These are phyloP conservation scores for Enchytraeus crypticus DNA, from an alignment of 2,888 invertebrate species.

Conservation along the genomic window DNA sequence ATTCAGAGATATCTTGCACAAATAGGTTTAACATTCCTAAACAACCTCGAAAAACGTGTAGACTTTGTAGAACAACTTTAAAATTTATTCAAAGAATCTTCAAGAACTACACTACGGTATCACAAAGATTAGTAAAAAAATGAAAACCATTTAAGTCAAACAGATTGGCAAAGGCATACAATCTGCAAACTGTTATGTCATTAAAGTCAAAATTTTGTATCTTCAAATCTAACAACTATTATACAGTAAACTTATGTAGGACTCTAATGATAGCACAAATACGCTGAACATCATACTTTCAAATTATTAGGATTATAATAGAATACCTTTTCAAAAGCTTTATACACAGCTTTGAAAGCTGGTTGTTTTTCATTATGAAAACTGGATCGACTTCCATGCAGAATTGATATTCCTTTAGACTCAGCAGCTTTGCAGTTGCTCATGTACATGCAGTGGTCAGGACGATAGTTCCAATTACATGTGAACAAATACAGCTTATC, in stretches of 20 bases:
- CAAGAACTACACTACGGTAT: too few relatives aligned
- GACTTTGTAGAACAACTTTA: too few relatives aligned
- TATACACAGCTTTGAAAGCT: slow-evolving; percentile 66
- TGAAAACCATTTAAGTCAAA: too few relatives aligned
- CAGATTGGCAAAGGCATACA: too few relatives aligned
- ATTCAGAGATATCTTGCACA: too few relatives aligned
- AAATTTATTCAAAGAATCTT: too few relatives aligned
- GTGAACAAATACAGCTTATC: slow-evolving; percentile 69
- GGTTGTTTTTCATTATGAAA: slow-evolving; percentile 80
- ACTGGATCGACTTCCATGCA: slow-evolving; percentile 79
- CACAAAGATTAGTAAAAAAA: too few relatives aligned
- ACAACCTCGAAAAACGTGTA: too few relatives aligned
- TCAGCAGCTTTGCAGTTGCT: slow-evolving; percentile 70
- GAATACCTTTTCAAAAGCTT: slow-evolving; percentile 49
- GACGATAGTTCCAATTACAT: slow-evolving; percentile 82
- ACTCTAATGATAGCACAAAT: background rate
- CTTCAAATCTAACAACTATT: too few relatives aligned
- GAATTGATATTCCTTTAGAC: slow-evolving; percentile 64
- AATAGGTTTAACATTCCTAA: too few relatives aligned
- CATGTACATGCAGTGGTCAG: slow-evolving; percentile 93
- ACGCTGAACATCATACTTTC: background rate
- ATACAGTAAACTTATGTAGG: background rate
- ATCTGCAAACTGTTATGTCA: too few relatives aligned
- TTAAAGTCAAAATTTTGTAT: too few relatives aligned
- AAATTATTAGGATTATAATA: slow-evolving; percentile 8